These are phyloP conservation scores for Sarotherodon lohbergeri DNA, from an alignment of 2,113 vertebrate species.

Conservation along the genomic window DNA sequence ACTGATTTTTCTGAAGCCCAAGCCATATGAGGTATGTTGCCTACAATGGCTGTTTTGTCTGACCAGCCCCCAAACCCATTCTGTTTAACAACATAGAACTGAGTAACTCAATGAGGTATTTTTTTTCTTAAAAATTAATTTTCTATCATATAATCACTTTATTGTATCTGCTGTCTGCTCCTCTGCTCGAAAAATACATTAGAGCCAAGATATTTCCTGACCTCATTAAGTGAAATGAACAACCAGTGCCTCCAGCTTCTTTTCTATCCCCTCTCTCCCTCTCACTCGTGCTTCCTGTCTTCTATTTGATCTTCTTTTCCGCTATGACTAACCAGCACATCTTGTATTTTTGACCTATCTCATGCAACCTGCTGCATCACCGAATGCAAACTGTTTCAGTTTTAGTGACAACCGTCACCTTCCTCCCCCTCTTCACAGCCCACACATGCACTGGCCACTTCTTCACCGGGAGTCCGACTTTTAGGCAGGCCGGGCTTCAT, in stretches of 20 bases:
- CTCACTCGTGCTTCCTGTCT: not conserved
- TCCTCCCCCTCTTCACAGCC: not conserved
- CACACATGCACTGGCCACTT: conserved; percentile 26
- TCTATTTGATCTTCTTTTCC: not conserved
- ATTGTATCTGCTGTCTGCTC: not conserved
- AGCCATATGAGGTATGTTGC: not conserved
- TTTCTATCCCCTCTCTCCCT: not conserved
- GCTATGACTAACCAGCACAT: not conserved
- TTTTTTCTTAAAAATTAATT: not conserved
- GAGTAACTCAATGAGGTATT: fast-evolving
- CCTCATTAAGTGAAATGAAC: not conserved
- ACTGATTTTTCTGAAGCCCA: not conserved
- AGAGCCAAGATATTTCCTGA: not conserved
- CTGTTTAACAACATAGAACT: not conserved
- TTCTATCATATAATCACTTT: not conserved
- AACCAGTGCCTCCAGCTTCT: not conserved
- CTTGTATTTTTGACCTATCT: not conserved
- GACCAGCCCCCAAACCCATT: not conserved
- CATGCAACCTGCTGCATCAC: conserved; percentile 47
- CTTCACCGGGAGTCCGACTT: not conserved
- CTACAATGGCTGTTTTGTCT: not conserved
- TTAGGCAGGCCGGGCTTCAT: conserved; percentile 36
- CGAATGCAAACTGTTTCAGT: conserved; percentile 24
- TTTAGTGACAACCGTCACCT: conserved; percentile 15
- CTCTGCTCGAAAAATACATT: not conserved